Evolutionary conservation across 2,888 invertebrate species (phyloP).

Genomic region (Melikaiella ostensackeni): DNA sequence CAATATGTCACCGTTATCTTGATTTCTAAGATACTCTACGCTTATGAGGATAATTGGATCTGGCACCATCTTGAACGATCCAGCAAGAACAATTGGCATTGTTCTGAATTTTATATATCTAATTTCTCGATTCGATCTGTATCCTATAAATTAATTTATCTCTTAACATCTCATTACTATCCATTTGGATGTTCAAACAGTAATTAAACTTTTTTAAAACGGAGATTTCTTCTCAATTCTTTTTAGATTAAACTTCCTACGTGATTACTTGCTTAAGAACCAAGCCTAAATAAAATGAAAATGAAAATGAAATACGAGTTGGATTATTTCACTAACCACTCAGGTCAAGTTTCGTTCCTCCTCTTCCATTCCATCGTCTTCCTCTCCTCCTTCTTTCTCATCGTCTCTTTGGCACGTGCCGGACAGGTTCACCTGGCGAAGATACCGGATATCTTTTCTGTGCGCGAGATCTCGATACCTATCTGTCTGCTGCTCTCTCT

Average conservation of each 20-base stretch:
- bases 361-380: constrained; percentile 36
- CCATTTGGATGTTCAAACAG: background rate
- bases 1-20: constrained; percentile 49
- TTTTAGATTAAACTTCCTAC: background rate
- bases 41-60: constrained; percentile 37
- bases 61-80: constrained; percentile 28
- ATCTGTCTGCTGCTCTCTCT: constrained; percentile 28
- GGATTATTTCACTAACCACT: constrained; percentile 17
- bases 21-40: constrained; percentile 50
- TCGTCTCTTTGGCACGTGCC: constrained; percentile 58
- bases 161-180: background rate
- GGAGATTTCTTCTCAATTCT: background rate
- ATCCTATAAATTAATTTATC: background rate
- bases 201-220: background rate
- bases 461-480: constrained; percentile 47
- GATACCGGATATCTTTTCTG: constrained; percentile 57
- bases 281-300: background rate
- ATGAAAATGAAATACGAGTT: constrained; percentile 3
- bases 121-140: background rate
- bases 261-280: background rate
- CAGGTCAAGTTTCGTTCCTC: constrained; percentile 30
- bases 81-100: constrained; percentile 29
- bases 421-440: constrained; percentile 54
- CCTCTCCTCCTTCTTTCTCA: constrained; percentile 43
- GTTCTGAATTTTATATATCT: constrained; percentile 3